Conservation (phyloP, 2,797 vertebrate species). For the Poecilia wingei region DNA sequence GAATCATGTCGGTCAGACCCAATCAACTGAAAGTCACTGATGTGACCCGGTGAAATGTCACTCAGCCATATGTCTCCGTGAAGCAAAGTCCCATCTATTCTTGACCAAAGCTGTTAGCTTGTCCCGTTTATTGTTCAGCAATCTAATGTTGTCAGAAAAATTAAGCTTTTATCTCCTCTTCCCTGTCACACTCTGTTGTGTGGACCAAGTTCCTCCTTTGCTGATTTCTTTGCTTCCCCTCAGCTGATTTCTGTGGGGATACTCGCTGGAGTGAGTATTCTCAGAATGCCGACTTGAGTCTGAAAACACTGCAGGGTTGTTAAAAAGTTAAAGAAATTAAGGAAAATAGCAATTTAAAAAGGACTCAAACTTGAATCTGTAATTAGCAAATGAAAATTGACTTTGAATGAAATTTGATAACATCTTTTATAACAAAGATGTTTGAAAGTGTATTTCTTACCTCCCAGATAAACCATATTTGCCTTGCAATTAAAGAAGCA, state of each 20-base stretch:
- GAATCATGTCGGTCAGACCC: conserved; percentile 3
- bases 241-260: not conserved
- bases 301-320: not conserved
- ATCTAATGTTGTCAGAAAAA: not conserved
- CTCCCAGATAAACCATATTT: not conserved
- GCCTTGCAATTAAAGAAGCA: not conserved
- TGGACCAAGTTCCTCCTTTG: not conserved
- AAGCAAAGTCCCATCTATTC: conserved; percentile 2
- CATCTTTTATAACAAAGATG: not conserved
- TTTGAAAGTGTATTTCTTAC: not conserved
- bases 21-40: conserved; percentile 11
- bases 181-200: not conserved
- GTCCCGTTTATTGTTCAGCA: conserved; percentile 10
- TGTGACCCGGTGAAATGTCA: not conserved
- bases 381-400: not conserved
- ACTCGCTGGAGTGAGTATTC: too few species aligned
- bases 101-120: not conserved
- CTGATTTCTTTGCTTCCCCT: not conserved
- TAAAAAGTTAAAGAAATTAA: not conserved
- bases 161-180: not conserved
- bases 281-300: not conserved
- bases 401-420: not conserved
- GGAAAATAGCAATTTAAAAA: not conserved
- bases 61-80: not conserved
- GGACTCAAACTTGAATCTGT: not conserved